A percentile compares a stretch with the other conserved stretches of the same genome.
These are phyloP conservation scores for Eremobia ochroleuca DNA, from an alignment of 2,888 invertebrate genomes.

Conservation along the genomic window DNA sequence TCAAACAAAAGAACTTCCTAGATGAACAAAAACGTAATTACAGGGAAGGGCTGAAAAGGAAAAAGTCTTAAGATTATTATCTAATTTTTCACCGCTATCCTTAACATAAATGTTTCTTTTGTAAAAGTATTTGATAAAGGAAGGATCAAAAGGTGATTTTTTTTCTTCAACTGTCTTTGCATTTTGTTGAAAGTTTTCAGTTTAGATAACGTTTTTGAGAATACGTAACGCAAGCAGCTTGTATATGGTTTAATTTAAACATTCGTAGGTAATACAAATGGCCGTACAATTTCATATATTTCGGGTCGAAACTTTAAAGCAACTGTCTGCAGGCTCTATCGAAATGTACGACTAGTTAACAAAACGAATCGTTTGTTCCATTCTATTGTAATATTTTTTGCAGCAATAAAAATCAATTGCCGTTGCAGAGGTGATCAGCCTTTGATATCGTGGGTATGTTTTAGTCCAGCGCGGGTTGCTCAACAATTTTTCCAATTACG, in stretches of 20 bases:
- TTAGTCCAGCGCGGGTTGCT: constrained; percentile 71
- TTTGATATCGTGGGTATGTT: constrained; percentile 78
- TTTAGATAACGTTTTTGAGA: constrained; percentile 15
- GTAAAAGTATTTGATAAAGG: constrained; percentile 63
- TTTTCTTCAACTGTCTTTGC: constrained; percentile 53
- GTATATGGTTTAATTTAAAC: not conserved
- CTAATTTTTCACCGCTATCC: constrained; percentile 74
- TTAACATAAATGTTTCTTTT: constrained; percentile 68
- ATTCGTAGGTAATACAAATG: not conserved
- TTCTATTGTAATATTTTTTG: constrained; percentile 40
- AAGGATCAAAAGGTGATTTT: constrained; percentile 58
- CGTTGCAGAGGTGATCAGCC: constrained; percentile 76
- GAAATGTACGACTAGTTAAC: constrained; percentile 6
- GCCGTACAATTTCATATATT: constrained; percentile 6
- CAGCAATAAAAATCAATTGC: constrained; percentile 72
- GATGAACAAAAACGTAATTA: constrained; percentile 88
- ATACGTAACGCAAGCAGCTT: not conserved
- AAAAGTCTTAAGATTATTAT: constrained; percentile 80
- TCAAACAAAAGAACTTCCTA: constrained; percentile 84
- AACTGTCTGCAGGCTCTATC: not conserved
- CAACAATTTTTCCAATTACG: constrained; percentile 78
- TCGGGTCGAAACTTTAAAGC: not conserved
- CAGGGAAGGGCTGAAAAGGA: constrained; percentile 78
- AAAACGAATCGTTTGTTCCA: constrained; percentile 25
- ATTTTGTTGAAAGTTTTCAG: constrained; percentile 28